These are phyloP conservation scores for Thripadectes ignobilis DNA, from an alignment of 2,797 vertebrate genomes.

Conservation along the genomic window DNA sequence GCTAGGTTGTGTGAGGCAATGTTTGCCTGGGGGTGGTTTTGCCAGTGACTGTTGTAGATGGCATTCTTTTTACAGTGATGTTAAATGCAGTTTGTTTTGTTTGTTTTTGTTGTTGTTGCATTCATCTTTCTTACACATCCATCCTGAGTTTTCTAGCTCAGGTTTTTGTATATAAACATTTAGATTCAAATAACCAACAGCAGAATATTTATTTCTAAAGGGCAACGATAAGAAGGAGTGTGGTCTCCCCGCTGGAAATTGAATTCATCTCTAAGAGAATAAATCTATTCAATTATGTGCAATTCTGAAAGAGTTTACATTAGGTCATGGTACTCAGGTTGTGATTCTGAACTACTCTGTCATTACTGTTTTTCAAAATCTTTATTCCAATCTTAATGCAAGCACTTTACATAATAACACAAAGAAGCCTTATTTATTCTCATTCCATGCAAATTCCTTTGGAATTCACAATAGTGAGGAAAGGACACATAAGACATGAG, in stretches of 20 bases:
- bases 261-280: not conserved
- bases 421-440: not conserved
- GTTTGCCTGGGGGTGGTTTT: not conserved
- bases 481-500: not conserved
- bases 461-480: not conserved
- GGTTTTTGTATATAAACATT: not conserved
- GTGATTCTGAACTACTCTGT: not conserved
- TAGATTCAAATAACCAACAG: not conserved
- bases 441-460: not conserved
- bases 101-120: not conserved
- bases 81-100: not conserved
- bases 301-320: not conserved
- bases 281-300: not conserved
- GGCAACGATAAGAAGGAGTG: not conserved
- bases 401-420: not conserved
- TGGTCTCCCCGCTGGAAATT: not conserved
- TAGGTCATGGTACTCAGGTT: not conserved
- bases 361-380: not conserved
- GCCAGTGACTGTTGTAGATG: not conserved
- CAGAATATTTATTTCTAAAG: not conserved
- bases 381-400: not conserved
- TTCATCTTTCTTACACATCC: not conserved
- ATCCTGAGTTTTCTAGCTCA: not conserved
- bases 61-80: not conserved
- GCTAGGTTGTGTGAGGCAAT: not conserved